These are phyloP conservation scores for Pristionchus japonicus DNA, from an alignment of 2,888 invertebrate species.

Conservation along the genomic window DNA sequence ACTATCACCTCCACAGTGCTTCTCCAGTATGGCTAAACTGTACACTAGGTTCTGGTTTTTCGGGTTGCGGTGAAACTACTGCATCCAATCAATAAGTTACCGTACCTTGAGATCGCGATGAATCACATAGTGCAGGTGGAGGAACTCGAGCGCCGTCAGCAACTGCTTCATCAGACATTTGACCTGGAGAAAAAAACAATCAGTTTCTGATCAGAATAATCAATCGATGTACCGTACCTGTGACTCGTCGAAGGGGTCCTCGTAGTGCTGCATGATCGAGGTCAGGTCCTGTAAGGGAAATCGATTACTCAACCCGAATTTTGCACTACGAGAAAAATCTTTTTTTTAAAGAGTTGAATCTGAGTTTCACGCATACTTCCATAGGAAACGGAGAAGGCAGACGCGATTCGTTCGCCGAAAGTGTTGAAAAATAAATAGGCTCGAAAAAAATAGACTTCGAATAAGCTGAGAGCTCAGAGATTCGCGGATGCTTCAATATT, in stretches of 20 bases:
- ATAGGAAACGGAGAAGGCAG: too few species aligned
- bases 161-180: constrained; percentile 59
- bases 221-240: constrained; percentile 13
- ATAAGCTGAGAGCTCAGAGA: too few species aligned
- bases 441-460: too few species aligned
- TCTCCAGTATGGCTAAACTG: too few species aligned
- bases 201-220: not conserved
- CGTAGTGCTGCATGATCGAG: constrained; percentile 46
- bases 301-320: not conserved
- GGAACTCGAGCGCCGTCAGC: constrained; percentile 59
- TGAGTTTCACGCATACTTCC: not conserved
- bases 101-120: constrained; percentile 70
- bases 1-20: too few species aligned
- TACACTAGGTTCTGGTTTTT: too few species aligned
- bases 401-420: not conserved
- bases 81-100: not conserved
- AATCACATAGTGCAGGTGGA: constrained; percentile 63
- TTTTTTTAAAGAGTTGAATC: not conserved
- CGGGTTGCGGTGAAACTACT: not conserved
- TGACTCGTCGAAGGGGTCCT: constrained; percentile 36
- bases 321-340: not conserved
- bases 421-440: too few species aligned
- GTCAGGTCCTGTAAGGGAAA: constrained; percentile 43
- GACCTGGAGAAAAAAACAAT: constrained; percentile 16
- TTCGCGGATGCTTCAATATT: too few species aligned